phyloP scores from a whole-genome alignment of 2,113 vertebrate genomes.

The Psettodes erumei region DNA sequence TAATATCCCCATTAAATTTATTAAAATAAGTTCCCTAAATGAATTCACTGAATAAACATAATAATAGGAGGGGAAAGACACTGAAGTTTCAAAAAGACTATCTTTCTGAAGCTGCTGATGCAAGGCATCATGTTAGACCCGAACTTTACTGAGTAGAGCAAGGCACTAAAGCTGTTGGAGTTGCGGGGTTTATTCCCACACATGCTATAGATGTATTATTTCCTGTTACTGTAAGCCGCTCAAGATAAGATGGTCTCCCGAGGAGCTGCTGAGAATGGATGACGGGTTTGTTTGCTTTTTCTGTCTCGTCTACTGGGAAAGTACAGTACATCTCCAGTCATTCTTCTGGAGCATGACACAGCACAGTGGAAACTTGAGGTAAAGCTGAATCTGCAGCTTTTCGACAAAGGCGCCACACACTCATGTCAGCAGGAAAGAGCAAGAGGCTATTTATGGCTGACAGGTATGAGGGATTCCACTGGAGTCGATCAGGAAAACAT shows the following conservation, averaged over 20 bases:
- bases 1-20: neutral
- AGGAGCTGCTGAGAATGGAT: conserved; percentile 24
- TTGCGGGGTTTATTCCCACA: neutral
- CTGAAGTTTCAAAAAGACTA: neutral
- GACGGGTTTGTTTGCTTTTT: conserved; percentile 1
- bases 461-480: conserved; percentile 36
- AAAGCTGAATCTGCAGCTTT: conserved; percentile 56
- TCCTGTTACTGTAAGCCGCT: conserved; percentile 10
- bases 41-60: neutral
- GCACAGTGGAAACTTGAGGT: conserved; percentile 28
- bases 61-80: neutral
- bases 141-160: neutral
- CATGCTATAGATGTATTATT: neutral
- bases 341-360: conserved; percentile 58
- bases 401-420: conserved; percentile 17
- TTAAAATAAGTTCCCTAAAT: neutral
- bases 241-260: neutral
- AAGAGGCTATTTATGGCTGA: conserved; percentile 42
- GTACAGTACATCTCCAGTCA: neutral
- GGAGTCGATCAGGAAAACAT: conserved; percentile 54
- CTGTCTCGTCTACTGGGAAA: conserved; percentile 2
- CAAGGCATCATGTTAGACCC: neutral
- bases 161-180: neutral
- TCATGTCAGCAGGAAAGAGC: conserved; percentile 51
- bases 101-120: neutral